Evolutionary conservation across 2,113 vertebrate species (phyloP).

Genomic region (Artemisiospiza belli): DNA sequence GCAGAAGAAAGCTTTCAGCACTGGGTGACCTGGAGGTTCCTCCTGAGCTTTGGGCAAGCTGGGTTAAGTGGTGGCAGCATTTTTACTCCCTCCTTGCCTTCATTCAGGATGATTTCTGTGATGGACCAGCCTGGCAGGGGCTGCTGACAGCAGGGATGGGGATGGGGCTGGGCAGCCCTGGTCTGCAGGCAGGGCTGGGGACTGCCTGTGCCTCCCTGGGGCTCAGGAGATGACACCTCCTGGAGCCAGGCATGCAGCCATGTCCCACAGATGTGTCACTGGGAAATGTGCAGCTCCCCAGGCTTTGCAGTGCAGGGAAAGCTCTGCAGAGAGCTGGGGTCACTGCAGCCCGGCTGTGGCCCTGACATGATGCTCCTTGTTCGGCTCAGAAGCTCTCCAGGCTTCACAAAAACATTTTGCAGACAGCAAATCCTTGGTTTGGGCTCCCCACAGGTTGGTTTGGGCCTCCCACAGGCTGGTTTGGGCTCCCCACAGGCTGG

Average conservation of each 20-base stretch:
- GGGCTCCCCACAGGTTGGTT: no score
- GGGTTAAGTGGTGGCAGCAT: neutral
- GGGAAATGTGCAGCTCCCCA: neutral
- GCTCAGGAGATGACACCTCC: fast-evolving
- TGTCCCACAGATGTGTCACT: fast-evolving
- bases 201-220: neutral
- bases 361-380: neutral
- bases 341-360: neutral
- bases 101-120: neutral
- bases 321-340: neutral
- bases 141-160: neutral
- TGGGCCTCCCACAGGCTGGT: no score
- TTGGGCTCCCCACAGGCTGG: fast-evolving
- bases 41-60: neutral
- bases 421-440: neutral
- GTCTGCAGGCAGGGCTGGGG: fast-evolving
- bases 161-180: neutral
- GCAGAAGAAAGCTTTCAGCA: neutral
- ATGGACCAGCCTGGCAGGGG: neutral
- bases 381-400: neutral
- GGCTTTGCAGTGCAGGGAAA: neutral
- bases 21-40: neutral
- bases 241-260: neutral
- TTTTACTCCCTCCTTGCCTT: neutral
- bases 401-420: fast-evolving